phyloP scores from a whole-genome alignment of 2,113 vertebrate genomes.

The Solenodon paradoxus region DNA sequence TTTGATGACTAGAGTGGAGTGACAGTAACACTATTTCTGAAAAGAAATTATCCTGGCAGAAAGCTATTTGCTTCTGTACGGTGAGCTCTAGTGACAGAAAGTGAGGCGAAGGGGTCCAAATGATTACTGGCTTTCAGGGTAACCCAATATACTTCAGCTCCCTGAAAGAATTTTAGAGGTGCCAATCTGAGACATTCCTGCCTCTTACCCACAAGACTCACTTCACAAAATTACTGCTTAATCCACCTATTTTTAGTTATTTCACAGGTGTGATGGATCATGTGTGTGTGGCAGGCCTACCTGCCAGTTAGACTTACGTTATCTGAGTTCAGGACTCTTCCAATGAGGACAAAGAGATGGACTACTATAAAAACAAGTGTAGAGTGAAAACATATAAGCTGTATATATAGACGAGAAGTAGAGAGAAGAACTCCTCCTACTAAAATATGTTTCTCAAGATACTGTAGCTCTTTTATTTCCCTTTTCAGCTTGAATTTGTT shows the following conservation, averaged over 20 bases:
- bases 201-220: constrained; percentile 72
- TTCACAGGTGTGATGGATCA: constrained; percentile 76
- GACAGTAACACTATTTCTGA: constrained; percentile 56
- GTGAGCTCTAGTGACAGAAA: constrained; percentile 22
- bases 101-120: not conserved
- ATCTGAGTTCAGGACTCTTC: constrained; percentile 65
- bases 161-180: constrained; percentile 52
- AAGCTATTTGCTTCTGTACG: constrained; percentile 26
- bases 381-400: constrained; percentile 11
- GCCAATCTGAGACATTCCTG: constrained; percentile 63
- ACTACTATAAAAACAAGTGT: not conserved
- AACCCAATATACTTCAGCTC: constrained; percentile 69
- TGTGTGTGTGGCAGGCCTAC: constrained; percentile 51
- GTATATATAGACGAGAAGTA: not conserved
- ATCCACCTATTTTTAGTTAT: constrained; percentile 77
- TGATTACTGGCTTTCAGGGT: constrained; percentile 67
- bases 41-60: constrained; percentile 47
- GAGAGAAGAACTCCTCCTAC: not conserved
- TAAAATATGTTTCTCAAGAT: not conserved
- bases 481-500: constrained; percentile 13
- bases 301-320: constrained; percentile 58
- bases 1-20: not conserved
- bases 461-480: not conserved
- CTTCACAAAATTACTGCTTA: constrained; percentile 75
- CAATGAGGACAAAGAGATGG: not conserved